phyloP scores from a whole-genome alignment of 2,113 vertebrate genomes.

The Syrrhaptes paradoxus region DNA sequence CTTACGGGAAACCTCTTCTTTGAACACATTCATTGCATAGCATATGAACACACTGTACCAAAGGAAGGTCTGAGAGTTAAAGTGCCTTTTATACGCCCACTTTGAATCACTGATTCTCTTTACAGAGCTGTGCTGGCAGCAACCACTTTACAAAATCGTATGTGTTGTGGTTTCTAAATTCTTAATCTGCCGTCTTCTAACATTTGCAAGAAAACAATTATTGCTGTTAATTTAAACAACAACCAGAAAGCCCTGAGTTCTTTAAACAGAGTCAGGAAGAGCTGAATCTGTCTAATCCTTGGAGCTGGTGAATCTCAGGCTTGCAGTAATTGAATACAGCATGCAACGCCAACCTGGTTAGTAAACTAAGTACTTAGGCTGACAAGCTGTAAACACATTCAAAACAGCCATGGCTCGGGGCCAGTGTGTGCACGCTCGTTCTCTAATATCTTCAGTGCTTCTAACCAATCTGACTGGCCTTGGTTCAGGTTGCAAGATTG shows the following conservation, averaged over 20 bases:
- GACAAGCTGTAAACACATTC: constrained; percentile 48
- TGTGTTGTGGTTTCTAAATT: neutral
- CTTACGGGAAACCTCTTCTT: neutral
- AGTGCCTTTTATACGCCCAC: constrained; percentile 43
- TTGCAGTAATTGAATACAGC: constrained; percentile 11
- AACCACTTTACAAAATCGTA: neutral
- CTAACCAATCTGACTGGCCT: neutral
- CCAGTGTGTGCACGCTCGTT: neutral
- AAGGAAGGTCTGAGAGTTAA: constrained; percentile 35
- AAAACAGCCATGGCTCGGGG: neutral
- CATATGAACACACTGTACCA: constrained; percentile 14
- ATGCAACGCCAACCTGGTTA: constrained; percentile 34
- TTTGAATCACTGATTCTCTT: constrained; percentile 24
- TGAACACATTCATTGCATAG: neutral
- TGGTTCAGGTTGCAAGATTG: neutral
- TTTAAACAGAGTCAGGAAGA: neutral
- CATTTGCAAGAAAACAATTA: constrained; percentile 8
- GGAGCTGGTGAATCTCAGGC: constrained; percentile 20
- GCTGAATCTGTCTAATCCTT: neutral
- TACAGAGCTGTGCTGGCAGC: neutral
- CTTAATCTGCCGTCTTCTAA: neutral
- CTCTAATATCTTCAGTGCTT: neutral
- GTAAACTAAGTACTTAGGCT: constrained; percentile 5
- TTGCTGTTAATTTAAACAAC: constrained; percentile 24
- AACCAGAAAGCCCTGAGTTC: neutral